A percentile compares a stretch with the other conserved stretches of the same genome.
Evolutionary conservation across 2,888 invertebrate genomes (phyloP).

Genomic region (Ametastegia equiseti): DNA sequence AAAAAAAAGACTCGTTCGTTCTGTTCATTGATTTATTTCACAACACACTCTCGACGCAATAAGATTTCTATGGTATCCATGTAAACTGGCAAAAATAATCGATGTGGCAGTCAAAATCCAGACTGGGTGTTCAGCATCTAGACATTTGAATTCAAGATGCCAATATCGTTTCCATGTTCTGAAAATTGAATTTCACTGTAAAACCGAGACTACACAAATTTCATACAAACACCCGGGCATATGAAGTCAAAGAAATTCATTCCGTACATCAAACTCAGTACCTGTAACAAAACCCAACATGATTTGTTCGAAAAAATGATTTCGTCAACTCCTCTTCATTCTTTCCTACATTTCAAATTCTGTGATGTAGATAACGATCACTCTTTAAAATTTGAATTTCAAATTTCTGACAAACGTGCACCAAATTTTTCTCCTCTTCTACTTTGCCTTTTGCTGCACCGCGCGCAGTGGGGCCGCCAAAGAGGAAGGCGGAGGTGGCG

Average conservation of each 20-base stretch:
- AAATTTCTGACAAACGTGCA: conserved; percentile 8
- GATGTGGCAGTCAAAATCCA: background rate
- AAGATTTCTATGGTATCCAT: background rate
- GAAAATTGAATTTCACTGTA: background rate
- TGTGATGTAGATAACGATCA: background rate
- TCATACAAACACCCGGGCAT: background rate
- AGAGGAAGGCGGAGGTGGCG: conserved; percentile 42
- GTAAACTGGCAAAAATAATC: background rate
- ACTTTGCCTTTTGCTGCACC: conserved; percentile 39
- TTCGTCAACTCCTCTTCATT: background rate
- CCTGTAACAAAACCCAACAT: background rate
- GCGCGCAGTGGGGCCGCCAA: conserved; percentile 48
- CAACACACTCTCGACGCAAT: background rate
- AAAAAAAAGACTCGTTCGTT: background rate
- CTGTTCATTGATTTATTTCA: background rate
- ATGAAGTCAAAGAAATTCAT: background rate
- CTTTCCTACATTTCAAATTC: background rate
- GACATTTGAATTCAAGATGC: background rate
- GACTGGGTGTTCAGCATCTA: background rate
- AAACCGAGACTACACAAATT: background rate
- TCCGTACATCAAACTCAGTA: background rate
- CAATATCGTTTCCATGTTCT: background rate
- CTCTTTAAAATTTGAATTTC: conserved; percentile 5
- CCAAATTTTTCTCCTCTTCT: conserved; percentile 38
- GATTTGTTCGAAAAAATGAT: background rate